Conservation (phyloP, 2,888 invertebrate genomes). For the Drosophila prostipennis region DNA sequence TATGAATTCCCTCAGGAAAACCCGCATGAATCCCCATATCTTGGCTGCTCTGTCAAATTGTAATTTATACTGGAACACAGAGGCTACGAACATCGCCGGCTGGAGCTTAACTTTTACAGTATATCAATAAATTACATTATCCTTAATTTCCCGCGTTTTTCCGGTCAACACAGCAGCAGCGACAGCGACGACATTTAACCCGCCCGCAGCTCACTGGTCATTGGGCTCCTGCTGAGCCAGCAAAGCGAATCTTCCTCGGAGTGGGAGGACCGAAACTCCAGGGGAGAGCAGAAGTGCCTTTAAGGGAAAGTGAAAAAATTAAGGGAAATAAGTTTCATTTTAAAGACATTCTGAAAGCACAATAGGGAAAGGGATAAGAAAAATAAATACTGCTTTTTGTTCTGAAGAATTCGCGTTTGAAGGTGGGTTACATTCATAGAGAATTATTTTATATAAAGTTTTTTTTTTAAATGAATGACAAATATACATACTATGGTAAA, state of each 20-base stretch:
- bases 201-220: slow-evolving; percentile 59
- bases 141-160: slow-evolving; percentile 79
- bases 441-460: no score
- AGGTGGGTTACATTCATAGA: no score
- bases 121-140: slow-evolving; percentile 79
- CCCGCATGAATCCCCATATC: not conserved
- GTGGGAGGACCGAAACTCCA: slow-evolving; percentile 5
- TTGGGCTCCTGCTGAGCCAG: slow-evolving; percentile 58
- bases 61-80: slow-evolving; percentile 70
- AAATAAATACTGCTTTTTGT: no score
- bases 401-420: no score
- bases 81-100: slow-evolving; percentile 39
- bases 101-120: slow-evolving; percentile 76
- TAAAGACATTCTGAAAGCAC: slow-evolving; percentile 5
- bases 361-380: not conserved
- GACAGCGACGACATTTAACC: slow-evolving; percentile 64
- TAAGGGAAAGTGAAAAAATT: slow-evolving; percentile 23
- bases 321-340: slow-evolving; percentile 32
- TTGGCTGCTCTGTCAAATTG: slow-evolving; percentile 63
- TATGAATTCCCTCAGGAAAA: not conserved
- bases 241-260: slow-evolving; percentile 23
- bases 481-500: no score
- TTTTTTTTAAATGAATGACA: no score
- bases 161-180: slow-evolving; percentile 66
- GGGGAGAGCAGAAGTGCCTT: not conserved